Evolutionary conservation across 2,888 invertebrate species (phyloP).

Genomic region (Aquatica leii): DNA sequence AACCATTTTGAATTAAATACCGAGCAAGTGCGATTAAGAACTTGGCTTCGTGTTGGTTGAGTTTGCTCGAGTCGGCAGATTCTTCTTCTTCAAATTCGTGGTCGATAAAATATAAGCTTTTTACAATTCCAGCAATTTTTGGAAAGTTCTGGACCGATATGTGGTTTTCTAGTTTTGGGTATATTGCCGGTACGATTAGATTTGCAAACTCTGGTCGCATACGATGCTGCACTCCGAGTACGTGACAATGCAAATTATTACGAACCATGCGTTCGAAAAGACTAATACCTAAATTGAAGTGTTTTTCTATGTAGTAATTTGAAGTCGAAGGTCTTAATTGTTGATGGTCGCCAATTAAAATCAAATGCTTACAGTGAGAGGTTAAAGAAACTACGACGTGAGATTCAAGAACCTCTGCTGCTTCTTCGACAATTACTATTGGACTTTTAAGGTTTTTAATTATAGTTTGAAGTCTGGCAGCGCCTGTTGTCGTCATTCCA

Average conservation of each 20-base stretch:
- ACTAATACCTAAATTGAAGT: slow-evolving; percentile 77
- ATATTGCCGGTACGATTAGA: slow-evolving; percentile 73
- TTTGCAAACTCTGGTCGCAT: slow-evolving; percentile 75
- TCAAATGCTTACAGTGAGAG: slow-evolving; percentile 77
- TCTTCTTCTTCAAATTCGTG: slow-evolving; percentile 70
- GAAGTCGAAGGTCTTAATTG: slow-evolving; percentile 76
- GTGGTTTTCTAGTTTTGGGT: slow-evolving; percentile 69
- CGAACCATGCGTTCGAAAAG: slow-evolving; percentile 83
- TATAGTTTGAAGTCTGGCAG: slow-evolving; percentile 72
- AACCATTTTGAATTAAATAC: slow-evolving; percentile 70
- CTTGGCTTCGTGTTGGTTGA: slow-evolving; percentile 72
- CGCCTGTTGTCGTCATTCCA: slow-evolving; percentile 81
- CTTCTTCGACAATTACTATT: slow-evolving; percentile 86
- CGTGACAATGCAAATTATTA: slow-evolving; percentile 67
- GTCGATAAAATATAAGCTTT: slow-evolving; percentile 73
- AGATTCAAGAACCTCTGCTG: slow-evolving; percentile 86
- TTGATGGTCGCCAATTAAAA: slow-evolving; percentile 87
- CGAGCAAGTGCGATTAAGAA: no score
- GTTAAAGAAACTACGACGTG: slow-evolving; percentile 82
- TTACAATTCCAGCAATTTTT: slow-evolving; percentile 67
- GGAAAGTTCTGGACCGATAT: slow-evolving; percentile 66
- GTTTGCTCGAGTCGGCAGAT: slow-evolving; percentile 69
- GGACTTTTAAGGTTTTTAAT: slow-evolving; percentile 69
- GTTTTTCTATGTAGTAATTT: slow-evolving; percentile 71
- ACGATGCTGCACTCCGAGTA: slow-evolving; percentile 74